A percentile compares a stretch with the other conserved stretches of the same genome.
Conservation (phyloP, 2,113 vertebrate genomes). For the Lycocorax pyrrhopterus region DNA sequence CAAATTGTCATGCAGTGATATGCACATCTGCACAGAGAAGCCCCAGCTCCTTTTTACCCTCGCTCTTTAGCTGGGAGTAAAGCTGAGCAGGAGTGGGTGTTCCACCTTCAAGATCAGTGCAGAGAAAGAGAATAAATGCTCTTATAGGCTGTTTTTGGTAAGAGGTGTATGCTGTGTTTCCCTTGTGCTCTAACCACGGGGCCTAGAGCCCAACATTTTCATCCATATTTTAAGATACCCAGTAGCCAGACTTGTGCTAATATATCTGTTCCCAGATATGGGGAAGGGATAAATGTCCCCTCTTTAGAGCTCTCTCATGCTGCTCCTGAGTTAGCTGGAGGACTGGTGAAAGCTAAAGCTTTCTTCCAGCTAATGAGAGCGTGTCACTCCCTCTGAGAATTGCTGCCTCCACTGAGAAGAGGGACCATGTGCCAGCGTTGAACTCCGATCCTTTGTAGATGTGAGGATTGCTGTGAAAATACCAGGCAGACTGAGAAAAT, state of each 20-base stretch:
- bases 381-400: not conserved
- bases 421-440: not conserved
- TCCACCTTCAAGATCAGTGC: not conserved
- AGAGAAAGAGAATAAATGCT: not conserved
- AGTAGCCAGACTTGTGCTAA: not conserved
- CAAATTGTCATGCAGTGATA: not conserved
- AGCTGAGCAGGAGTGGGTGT: not conserved
- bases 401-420: not conserved
- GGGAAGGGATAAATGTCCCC: not conserved
- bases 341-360: not conserved
- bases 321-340: not conserved
- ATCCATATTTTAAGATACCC: not conserved
- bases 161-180: not conserved
- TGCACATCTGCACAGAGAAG: not conserved
- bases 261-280: not conserved
- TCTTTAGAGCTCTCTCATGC: not conserved
- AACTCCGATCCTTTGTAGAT: not conserved
- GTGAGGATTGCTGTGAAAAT: not conserved
- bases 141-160: not conserved
- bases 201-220: not conserved
- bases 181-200: not conserved
- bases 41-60: not conserved
- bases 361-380: not conserved
- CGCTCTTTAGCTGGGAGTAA: not conserved
- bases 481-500: not conserved